Evolutionary conservation across 2,113 vertebrate species (phyloP).

Genomic region (Camarhynchus parvulus): DNA sequence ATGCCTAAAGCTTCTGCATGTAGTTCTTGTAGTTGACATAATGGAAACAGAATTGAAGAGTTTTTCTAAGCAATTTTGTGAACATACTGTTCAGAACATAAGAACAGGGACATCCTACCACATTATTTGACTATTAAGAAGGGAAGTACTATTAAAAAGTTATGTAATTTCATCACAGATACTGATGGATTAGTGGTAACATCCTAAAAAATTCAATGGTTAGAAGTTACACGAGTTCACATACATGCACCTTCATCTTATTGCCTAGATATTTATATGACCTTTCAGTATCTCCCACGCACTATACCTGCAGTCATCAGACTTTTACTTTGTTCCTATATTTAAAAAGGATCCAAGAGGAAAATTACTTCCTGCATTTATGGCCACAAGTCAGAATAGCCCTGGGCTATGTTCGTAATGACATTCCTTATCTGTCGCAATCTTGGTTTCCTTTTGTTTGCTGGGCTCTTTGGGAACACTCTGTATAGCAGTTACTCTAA

Average conservation of each 20-base stretch:
- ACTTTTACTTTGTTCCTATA: neutral
- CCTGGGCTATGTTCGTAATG: neutral
- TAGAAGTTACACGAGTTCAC: neutral
- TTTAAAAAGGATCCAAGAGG: neutral
- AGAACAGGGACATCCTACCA: neutral
- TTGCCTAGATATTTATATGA: neutral
- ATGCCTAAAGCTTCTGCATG: neutral
- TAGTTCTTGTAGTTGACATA: neutral
- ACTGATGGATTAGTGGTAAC: neutral
- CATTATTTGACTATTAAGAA: neutral
- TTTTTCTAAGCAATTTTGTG: neutral
- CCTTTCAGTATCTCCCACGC: neutral
- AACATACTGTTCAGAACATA: neutral
- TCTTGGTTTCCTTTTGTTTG: constrained; percentile 34
- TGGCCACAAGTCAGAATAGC: constrained; percentile 4
- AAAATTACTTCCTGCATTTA: neutral
- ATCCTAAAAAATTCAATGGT: neutral
- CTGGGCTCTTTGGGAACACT: neutral
- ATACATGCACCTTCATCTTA: neutral
- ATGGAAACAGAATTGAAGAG: neutral
- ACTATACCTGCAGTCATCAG: neutral
- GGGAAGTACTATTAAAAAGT: neutral
- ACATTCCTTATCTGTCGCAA: neutral
- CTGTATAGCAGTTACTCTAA: neutral
- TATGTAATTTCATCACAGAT: neutral